phyloP scores from a whole-genome alignment of 2,797 vertebrate genomes.

The Trachurus trachurus region DNA sequence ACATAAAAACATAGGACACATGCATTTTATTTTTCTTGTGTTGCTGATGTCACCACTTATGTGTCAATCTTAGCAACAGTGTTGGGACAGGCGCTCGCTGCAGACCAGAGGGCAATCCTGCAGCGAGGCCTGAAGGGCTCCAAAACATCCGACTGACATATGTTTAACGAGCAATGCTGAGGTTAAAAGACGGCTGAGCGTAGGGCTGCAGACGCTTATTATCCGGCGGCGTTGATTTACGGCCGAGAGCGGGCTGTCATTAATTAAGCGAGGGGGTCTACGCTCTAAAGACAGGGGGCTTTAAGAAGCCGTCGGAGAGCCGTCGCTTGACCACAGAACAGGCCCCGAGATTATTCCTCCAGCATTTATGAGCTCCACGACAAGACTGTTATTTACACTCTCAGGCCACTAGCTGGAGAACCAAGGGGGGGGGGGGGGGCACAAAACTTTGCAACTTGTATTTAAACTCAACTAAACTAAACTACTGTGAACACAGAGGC shows the following conservation, averaged over 20 bases:
- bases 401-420: slow-evolving; percentile 33
- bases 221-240: slow-evolving; percentile 81
- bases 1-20: slow-evolving; percentile 48
- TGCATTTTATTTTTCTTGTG: slow-evolving; percentile 59
- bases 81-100: slow-evolving; percentile 57
- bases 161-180: slow-evolving; percentile 82
- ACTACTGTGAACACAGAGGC: slow-evolving; percentile 37
- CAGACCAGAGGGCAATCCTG: slow-evolving; percentile 72
- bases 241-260: slow-evolving; percentile 72
- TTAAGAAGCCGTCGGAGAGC: slow-evolving; percentile 78
- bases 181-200: slow-evolving; percentile 83
- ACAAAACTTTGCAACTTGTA: slow-evolving; percentile 46
- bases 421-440: not conserved
- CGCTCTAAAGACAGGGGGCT: slow-evolving; percentile 66
- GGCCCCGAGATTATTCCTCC: slow-evolving; percentile 71
- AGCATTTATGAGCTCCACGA: slow-evolving; percentile 76
- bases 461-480: slow-evolving; percentile 40
- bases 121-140: slow-evolving; percentile 73
- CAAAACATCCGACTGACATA: slow-evolving; percentile 77
- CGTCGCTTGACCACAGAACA: slow-evolving; percentile 76
- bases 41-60: slow-evolving; percentile 57
- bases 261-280: slow-evolving; percentile 83
- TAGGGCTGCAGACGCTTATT: slow-evolving; percentile 82
- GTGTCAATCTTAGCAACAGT: slow-evolving; percentile 65
- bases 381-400: slow-evolving; percentile 69